Base-by-base conservation (phyloP, 2,113 vertebrate species). In the Heterotis niloticus region DNA sequence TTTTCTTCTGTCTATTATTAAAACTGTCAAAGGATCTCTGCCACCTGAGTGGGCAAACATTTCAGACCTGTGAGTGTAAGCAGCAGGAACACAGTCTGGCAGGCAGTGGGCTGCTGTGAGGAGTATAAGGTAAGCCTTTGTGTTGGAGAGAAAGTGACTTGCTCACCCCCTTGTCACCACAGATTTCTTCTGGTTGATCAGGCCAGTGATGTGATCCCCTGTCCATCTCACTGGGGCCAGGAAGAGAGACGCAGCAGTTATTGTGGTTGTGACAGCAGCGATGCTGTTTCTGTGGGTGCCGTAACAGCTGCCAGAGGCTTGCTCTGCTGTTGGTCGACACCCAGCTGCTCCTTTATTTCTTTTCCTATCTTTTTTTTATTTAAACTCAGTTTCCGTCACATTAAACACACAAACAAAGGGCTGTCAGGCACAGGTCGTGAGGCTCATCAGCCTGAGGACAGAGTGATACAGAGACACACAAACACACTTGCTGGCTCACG, bases 1-100 rank as follows among this genome's bases (percentile, higher is more conserved):
- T 84, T 81, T 76, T 85, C 86, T 77, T 76, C 79, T 57, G 82
- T 64, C 73, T 84, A 78, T 82, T 79, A 82, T 83, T 83, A 88
- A 85, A 11, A 56, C 82, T 82, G 86, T 85, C 84, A 82, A 86
- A 84, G 85, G 78, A 78, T 11, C 69, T 82, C 79, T 83, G 81
- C 75, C 78, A 77, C 20, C 67, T 79, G 78, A 80, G 77, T 81
- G 77, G 78, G 76, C 66, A 64, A 79, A 82, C 83, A 80, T 85
- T 78, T 85, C 82, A 74, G 75, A 77, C 72, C 17, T 52, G 44
- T 60, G 69, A 65, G 52, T 64, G 28, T 52, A 26, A 59, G 68
- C 28, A 57, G 1, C 34, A 60, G 44, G n/a, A 82, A 78, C 75
- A 81, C 85, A 75, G 75, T 71, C 81, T 80, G 81, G 80, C 65